Evolutionary conservation across 2,113 vertebrate species (phyloP).

Genomic region (Gadus chalcogrammus): DNA sequence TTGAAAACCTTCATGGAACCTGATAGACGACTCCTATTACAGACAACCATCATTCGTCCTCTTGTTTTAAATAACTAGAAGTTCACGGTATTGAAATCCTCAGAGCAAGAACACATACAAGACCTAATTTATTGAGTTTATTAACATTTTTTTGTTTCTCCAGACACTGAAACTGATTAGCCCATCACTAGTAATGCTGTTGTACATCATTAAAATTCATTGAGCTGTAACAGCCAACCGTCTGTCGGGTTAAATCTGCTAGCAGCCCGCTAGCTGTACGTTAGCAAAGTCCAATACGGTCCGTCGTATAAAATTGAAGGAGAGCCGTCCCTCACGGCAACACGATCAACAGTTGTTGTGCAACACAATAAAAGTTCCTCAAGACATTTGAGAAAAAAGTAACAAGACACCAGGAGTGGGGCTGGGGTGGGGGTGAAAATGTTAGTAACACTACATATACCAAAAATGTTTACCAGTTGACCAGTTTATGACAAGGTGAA

Average conservation of each 20-base stretch:
- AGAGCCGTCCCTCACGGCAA: slow-evolving; percentile 64
- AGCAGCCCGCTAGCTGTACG: slow-evolving; percentile 51
- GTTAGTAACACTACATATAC: slow-evolving; percentile 80
- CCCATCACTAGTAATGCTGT: slow-evolving; percentile 71
- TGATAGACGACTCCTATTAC: too few species aligned
- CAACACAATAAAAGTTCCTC: slow-evolving; percentile 67
- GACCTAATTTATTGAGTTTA: slow-evolving; percentile 72
- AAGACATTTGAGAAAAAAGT: slow-evolving; percentile 66
- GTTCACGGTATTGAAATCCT: too few species aligned
- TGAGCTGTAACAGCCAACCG: slow-evolving; percentile 54
- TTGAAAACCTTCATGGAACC: too few species aligned
- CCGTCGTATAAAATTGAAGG: slow-evolving; percentile 65
- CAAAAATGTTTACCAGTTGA: slow-evolving; percentile 77
- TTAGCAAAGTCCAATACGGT: slow-evolving; percentile 61
- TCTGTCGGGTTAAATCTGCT: slow-evolving; percentile 58
- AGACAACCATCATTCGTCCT: too few species aligned
- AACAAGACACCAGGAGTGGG: slow-evolving; percentile 64
- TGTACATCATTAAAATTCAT: slow-evolving; percentile 68
- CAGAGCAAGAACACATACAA: slow-evolving; percentile 37
- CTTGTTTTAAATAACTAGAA: too few species aligned
- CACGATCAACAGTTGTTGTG: slow-evolving; percentile 73
- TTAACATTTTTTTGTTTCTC: slow-evolving; percentile 61
- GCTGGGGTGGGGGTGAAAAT: slow-evolving; percentile 44
- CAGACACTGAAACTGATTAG: slow-evolving; percentile 73
- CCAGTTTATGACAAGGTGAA: slow-evolving; percentile 55